Base-by-base conservation (phyloP, 2,888 invertebrate genomes). In the Frankliniella intonsa region DNA sequence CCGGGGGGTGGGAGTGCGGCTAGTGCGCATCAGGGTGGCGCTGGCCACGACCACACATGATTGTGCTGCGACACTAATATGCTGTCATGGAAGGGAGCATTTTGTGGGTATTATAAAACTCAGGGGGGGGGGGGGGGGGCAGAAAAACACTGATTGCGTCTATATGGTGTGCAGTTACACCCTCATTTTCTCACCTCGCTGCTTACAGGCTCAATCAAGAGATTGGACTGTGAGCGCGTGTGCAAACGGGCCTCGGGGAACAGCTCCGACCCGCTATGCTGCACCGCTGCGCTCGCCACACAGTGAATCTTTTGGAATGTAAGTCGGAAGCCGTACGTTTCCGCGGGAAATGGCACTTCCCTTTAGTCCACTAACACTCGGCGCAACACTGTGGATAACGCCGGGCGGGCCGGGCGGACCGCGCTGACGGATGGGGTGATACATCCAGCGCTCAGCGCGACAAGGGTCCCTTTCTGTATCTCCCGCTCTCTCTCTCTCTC, bases 301-400 rank as follows among this genome's bases (percentile, higher is more conserved):
- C 19, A 80, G 38, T n/a, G 14, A 17, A 19, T n/a, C 80, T 79
- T 79, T 79, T 12, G 80, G 80, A 27, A 80, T 80, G 17, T 17
- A 80, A 14, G 80, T 38, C 38, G 80, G 80, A 80, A 80, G n/a
- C 80, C 27, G 80, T 80, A 49, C 80, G 49, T 38, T 38, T 49
- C 49, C 38, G 49, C 14, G 19, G 49, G 38, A 80, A 27, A 55
- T 19, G 55, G 14, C 55, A 55, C 55, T 55, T 55, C 55, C 55
- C 55, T 55, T 19, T 38, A 38, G 38, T 38, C 38, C 38, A 27
- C 38, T 38, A 80, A 80, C 80, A 14, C 38, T 14, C 25, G 25
- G 25, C 38, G 25, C 17, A 80, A 38, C 38, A 25, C 25, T 80
- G 80, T 80, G 17, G 25, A 80, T 38, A 38, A 80, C 22, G 14